These are phyloP conservation scores for Molorchus minor DNA, from an alignment of 2,888 invertebrate species.

Conservation along the genomic window DNA sequence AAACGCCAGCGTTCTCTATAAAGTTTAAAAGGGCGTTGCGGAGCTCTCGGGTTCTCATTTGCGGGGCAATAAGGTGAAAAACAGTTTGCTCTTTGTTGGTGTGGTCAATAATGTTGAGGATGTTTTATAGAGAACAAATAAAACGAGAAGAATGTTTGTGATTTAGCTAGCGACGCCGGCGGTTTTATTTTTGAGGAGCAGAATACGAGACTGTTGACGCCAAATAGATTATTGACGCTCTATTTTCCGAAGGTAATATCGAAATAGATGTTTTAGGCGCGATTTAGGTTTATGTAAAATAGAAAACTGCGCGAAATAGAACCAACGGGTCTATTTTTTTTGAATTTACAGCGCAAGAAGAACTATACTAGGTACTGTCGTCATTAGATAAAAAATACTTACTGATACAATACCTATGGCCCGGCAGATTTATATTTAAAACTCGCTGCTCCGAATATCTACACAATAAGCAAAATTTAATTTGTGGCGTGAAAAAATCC, in stretches of 20 bases:
- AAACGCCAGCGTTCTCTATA: background rate
- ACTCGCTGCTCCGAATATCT: too few relatives aligned
- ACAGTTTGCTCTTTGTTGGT: background rate
- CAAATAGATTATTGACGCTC: too few relatives aligned
- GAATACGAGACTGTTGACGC: too few relatives aligned
- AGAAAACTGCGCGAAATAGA: background rate
- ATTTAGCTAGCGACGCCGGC: background rate
- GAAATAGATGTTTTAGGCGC: background rate
- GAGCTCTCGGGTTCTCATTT: background rate
- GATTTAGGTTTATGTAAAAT: background rate
- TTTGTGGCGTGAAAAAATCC: slow-evolving; percentile 7
- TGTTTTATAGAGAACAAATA: background rate
- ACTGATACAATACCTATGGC: too few relatives aligned
- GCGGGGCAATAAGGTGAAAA: background rate
- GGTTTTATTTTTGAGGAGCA: background rate
- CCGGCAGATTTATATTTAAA: too few relatives aligned
- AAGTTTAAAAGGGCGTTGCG: background rate
- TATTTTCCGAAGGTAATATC: background rate
- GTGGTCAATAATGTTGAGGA: background rate
- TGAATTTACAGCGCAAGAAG: too few relatives aligned
- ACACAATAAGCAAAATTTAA: background rate
- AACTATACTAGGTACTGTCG: too few relatives aligned
- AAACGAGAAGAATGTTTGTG: background rate
- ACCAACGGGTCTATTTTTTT: too few relatives aligned
- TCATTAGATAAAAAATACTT: too few relatives aligned